A percentile compares a stretch with the other conserved stretches of the same genome.
Conservation (phyloP, 2,888 invertebrate genomes). For the Sinelater perroti region DNA sequence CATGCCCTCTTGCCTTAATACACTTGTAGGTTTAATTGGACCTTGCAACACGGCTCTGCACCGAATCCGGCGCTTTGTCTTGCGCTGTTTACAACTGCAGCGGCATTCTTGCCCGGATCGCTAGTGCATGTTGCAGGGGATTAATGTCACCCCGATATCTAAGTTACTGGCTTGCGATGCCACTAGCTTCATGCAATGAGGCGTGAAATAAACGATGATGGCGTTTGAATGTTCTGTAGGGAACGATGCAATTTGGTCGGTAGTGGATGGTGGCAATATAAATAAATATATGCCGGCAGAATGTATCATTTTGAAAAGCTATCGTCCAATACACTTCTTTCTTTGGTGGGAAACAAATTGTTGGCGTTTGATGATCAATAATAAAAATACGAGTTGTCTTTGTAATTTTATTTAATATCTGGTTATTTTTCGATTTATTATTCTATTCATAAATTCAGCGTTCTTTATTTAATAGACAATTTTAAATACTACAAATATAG, state of each 20-base stretch:
- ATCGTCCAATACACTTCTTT: background rate
- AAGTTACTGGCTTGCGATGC: constrained; percentile 19
- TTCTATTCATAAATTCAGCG: too few species aligned
- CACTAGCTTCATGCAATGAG: constrained; percentile 25
- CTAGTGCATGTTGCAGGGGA: constrained; percentile 16
- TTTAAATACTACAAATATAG: too few species aligned
- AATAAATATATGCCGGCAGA: too few species aligned
- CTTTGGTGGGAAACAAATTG: background rate
- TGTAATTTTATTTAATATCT: too few species aligned
- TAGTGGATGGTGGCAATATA: background rate
- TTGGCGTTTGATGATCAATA: too few species aligned
- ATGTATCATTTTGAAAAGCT: background rate
- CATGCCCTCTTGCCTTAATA: too few species aligned
- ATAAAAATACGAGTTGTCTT: too few species aligned
- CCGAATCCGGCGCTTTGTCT: too few species aligned
- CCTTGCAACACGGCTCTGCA: too few species aligned
- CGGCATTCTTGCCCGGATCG: constrained; percentile 15
- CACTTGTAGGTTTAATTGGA: too few species aligned
- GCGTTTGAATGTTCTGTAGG: constrained; percentile 6
- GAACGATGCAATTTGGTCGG: constrained; percentile 5
- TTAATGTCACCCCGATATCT: constrained; percentile 27
- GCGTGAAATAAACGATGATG: constrained; percentile 27
- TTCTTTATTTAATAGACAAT: too few species aligned
- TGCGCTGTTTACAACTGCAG: background rate
- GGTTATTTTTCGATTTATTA: too few species aligned